Base-by-base conservation (phyloP, 2,113 vertebrate species). In the Spermophilus dauricus region DNA sequence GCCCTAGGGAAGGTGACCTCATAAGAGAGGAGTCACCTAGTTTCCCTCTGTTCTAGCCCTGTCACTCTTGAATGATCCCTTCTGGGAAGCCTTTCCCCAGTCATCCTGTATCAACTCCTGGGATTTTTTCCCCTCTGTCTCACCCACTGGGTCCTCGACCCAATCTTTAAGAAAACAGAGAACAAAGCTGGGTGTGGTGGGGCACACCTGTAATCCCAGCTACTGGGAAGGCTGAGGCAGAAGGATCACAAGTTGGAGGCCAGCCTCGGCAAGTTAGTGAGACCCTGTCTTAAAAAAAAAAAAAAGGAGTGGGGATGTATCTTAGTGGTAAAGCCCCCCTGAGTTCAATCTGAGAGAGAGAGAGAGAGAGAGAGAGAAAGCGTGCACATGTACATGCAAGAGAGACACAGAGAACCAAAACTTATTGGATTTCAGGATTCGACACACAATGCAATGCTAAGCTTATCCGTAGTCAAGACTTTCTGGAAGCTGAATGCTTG, bases 381-480 rank as follows among this genome's bases (percentile, higher is more conserved):
- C 17, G 0, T 0, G 45, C 45, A 8, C 45, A 45, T 45, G 45
- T 45, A 45, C 8, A 8, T 45, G 45, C 58, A 61, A 61, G n/a
- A 83, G 24, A 56, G 56, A 51, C 56, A 5, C 13, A 78, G 37
- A 26, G 34, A 83, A 20, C 20, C 69, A 22, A 58, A 45, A 22
- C 28, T 42, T 93, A 42, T 92, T 86, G 20, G 80, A 87, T 84
- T 96, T 86, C 88, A 86, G 77, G 61, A 88, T 93, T 94, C 53
- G 65, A 53, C 32, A 56, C 45, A 30, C 28, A 67, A 61, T 5
- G 84, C 73, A 65, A 8, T 78, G 48, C 24, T 65, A 39, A 56
- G 37, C 42, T 94, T 75, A 34, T 45, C 34, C 8, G 11, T 5
- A n/a, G 45, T 61, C 42, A 84, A 86, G 83, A 76, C 83, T 72